Evolutionary conservation across 1,140 invertebrate species (phyloP).

Genomic region (Drosophila lacertosa): DNA sequence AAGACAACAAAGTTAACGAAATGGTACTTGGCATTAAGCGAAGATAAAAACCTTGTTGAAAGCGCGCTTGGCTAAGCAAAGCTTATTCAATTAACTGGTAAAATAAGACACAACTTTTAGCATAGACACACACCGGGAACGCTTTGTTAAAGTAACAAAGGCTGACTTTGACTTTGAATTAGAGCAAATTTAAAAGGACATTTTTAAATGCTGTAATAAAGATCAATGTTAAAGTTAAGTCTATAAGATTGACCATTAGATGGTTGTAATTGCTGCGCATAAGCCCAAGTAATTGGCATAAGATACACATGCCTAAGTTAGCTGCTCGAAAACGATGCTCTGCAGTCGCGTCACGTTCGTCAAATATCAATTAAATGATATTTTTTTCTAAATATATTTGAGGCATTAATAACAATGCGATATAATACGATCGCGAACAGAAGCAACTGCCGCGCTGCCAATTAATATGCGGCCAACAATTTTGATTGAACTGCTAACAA

Average conservation of each 20-base stretch:
- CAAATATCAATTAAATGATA: slow-evolving; percentile 75
- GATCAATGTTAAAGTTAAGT: not conserved
- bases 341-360: slow-evolving; percentile 67
- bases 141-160: not conserved
- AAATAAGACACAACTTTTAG: slow-evolving; percentile 15
- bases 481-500: slow-evolving; percentile 77
- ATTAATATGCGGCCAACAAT: slow-evolving; percentile 78
- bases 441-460: slow-evolving; percentile 32
- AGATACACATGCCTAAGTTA: not conserved
- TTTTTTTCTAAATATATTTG: slow-evolving; percentile 32
- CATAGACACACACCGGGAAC: slow-evolving; percentile 5
- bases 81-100: not conserved
- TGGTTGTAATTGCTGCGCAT: not conserved
- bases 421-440: slow-evolving; percentile 60
- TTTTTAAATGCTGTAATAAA: slow-evolving; percentile 28
- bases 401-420: slow-evolving; percentile 65
- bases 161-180: not conserved
- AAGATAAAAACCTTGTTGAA: not conserved
- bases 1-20: not conserved
- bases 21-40: not conserved
- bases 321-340: slow-evolving; percentile 22
- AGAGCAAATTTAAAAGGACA: slow-evolving; percentile 19
- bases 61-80: not conserved
- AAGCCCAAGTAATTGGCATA: not conserved
- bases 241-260: not conserved